Conservation (phyloP, 2,113 vertebrate genomes). For the Struthio camelus region DNA sequence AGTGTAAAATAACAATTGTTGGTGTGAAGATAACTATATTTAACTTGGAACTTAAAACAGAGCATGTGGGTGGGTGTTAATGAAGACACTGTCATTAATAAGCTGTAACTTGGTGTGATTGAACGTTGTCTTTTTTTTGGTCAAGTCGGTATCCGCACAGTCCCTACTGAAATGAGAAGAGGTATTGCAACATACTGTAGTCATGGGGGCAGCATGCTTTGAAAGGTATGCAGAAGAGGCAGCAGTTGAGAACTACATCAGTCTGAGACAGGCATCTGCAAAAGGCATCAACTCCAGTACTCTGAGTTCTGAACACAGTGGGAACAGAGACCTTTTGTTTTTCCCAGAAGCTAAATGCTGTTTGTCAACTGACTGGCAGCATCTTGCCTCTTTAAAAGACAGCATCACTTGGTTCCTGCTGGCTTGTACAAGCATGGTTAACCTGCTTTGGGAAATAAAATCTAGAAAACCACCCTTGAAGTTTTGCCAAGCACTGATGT, state of each 20-base stretch:
- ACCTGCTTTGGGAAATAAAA: background rate
- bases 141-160: background rate
- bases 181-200: background rate
- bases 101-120: background rate
- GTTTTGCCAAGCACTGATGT: background rate
- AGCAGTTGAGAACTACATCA: background rate
- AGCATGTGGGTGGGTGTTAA: background rate
- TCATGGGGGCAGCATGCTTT: background rate
- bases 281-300: background rate
- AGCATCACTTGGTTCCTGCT: background rate
- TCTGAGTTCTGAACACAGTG: background rate
- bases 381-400: background rate
- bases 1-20: constrained; percentile 15
- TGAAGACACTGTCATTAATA: background rate
- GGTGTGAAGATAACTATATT: background rate
- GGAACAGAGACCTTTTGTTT: constrained; percentile 33
- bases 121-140: background rate
- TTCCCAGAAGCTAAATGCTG: background rate
- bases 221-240: background rate
- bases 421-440: background rate
- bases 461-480: background rate
- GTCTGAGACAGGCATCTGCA: background rate
- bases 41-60: background rate
- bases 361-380: constrained; percentile 27
- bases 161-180: background rate